Conservation (phyloP, 2,888 invertebrate genomes). For the Oxytorus armatus region DNA sequence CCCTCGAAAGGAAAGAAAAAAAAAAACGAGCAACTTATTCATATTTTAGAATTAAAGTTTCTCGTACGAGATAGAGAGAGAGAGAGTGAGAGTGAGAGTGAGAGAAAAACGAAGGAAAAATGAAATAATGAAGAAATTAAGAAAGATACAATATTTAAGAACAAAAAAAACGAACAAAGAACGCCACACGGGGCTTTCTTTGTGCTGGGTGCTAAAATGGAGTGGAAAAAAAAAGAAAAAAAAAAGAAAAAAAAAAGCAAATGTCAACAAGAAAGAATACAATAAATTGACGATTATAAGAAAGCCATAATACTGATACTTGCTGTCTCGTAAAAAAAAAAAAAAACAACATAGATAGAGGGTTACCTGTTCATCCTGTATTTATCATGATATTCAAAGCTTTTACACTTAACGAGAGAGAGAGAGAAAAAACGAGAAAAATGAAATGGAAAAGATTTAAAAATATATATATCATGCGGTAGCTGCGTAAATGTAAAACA, state of each 20-base stretch:
- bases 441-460: slow-evolving; percentile 38
- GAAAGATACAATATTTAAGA: too few relatives aligned
- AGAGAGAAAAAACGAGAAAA: slow-evolving; percentile 39
- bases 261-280: slow-evolving; percentile 24
- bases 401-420: slow-evolving; percentile 79
- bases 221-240: slow-evolving; percentile 28
- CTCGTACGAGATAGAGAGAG: slow-evolving; percentile 41
- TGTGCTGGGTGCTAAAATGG: slow-evolving; percentile 60
- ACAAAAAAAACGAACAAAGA: slow-evolving; percentile 26
- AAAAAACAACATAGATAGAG: slow-evolving; percentile 77
- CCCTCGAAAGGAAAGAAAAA: too few relatives aligned
- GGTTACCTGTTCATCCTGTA: slow-evolving; percentile 81
- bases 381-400: slow-evolving; percentile 82
- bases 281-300: slow-evolving; percentile 72
- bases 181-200: slow-evolving; percentile 37
- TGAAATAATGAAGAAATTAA: slow-evolving; percentile 4
- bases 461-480: slow-evolving; percentile 59
- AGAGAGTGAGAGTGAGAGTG: slow-evolving; percentile 26
- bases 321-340: slow-evolving; percentile 74
- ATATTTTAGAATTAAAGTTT: too few relatives aligned
- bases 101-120: slow-evolving; percentile 17
- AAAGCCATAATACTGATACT: slow-evolving; percentile 76
- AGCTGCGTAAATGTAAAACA: slow-evolving; percentile 64
- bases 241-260: slow-evolving; percentile 35
- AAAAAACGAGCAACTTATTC: slow-evolving; percentile 48